Conservation (phyloP, 2,113 vertebrate species). For the Trochalopteron elliotii region DNA sequence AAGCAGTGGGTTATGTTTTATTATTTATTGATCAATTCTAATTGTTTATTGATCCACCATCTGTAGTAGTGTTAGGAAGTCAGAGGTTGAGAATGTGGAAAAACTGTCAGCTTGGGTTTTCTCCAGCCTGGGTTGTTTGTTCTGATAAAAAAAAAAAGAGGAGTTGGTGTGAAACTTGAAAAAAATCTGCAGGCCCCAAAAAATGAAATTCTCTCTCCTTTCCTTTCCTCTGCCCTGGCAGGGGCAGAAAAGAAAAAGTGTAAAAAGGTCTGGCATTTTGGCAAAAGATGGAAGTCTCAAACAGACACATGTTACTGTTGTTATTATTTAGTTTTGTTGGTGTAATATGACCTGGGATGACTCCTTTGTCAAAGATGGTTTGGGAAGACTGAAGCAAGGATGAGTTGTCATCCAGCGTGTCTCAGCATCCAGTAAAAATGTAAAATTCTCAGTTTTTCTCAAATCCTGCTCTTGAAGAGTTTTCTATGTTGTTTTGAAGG, state of each 20-base stretch:
- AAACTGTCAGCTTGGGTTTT: conserved; percentile 63
- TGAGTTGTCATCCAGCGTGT: not conserved
- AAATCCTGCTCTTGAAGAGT: not conserved
- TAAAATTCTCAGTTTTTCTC: not conserved
- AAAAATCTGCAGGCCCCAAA: not conserved
- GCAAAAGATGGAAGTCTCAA: not conserved
- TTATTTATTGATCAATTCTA: conserved; percentile 88
- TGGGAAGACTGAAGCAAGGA: not conserved
- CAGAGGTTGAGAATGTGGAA: conserved; percentile 73
- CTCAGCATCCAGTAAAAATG: not conserved
- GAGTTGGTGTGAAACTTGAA: conserved; percentile 18
- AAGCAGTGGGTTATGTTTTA: conserved; percentile 87
- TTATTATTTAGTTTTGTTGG: not conserved
- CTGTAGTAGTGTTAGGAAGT: conserved; percentile 80
- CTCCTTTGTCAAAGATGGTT: not conserved
- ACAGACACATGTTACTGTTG: not conserved
- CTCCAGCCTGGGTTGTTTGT: not conserved
- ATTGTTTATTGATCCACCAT: conserved; percentile 88
- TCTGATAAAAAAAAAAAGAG: not conserved
- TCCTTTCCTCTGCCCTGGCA: not conserved
- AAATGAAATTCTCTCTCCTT: not conserved
- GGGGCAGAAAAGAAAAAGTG: not conserved
- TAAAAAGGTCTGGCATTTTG: not conserved
- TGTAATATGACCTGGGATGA: not conserved
- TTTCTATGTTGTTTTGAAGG: not conserved